Evolutionary conservation across 2,888 invertebrate species (phyloP), one percentile per base, ranked within the genome.

Genomic region (Eupelmus urozonus): DNA sequence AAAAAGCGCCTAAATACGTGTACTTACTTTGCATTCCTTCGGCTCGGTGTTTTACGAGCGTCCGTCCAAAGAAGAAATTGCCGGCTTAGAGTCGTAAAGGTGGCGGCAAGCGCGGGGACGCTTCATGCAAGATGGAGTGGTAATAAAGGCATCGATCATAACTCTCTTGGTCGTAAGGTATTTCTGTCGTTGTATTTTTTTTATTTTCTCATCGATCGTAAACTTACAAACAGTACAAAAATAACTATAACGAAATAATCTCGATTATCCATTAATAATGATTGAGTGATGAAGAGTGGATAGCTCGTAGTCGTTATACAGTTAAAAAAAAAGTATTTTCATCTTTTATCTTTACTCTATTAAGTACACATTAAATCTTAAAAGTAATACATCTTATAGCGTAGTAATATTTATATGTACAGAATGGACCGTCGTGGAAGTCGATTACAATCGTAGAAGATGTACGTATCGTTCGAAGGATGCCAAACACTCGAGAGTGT

Each of bases 191-290:
- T 57, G 79, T 83, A 11, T 42, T 40, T 55, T 55, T 45, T 63
- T 65, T 59, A 55, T 81, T 84, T 86, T 84, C 84, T 85, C 84
- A 66, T 82, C 81, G 82, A 82, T 82, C 75, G 76, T 82, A 78
- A 72, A 84, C 83, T 85, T 86, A 84, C 82, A 86, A 85, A 83
- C 81, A 82, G 84, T 86, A 84, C 78, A 85, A 85, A 86, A 86
- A 85, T 85, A 85, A 82, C 81, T 81, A 83, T 82, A 83, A 84
- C 84, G 82, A 81, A 82, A 80, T 81, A 82, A 81, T 81, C 81
- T 85, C 82, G 81, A 80, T 81, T 82, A 82, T 81, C 77, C 53
- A 73, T 67, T 53, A 45, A 53, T 67, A 57, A 66, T 79, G 59
- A 71, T 79, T 82, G 79, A 80, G 73, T 79, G 34, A 75, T 81